Percentiles rank a stretch among this genome's conserved stretches.
These are phyloP conservation scores for Elysia chlorotica DNA, from an alignment of 1,140 invertebrate genomes.

Conservation along the genomic window DNA sequence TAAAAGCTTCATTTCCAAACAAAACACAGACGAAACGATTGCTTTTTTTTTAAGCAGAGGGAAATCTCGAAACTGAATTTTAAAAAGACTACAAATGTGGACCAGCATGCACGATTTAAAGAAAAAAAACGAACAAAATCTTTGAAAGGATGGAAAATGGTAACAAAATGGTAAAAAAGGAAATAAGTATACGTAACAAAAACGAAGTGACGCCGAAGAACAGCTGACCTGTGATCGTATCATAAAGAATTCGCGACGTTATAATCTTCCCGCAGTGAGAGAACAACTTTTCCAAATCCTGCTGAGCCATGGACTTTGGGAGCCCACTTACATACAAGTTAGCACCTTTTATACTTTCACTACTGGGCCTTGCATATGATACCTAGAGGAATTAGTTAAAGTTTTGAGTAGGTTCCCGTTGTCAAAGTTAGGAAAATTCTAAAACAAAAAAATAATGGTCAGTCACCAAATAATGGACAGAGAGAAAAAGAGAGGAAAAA, in stretches of 20 bases:
- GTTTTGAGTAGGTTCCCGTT: constrained; percentile 16
- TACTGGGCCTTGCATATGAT: constrained; percentile 96
- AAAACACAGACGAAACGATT: no score
- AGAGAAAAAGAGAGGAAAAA: no score
- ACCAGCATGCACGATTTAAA: constrained; percentile 6
- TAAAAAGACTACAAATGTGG: constrained; percentile 9
- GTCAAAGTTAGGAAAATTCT: not conserved
- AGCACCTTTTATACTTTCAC: constrained; percentile 99
- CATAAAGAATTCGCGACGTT: constrained; percentile 97
- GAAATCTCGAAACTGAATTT: not conserved
- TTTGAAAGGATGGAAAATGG: constrained; percentile 2
- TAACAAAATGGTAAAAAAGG: constrained; percentile 25
- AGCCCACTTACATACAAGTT: constrained; percentile 99
- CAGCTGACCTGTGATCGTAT: constrained; percentile 67
- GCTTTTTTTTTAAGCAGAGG: no score
- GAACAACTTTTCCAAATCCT: constrained; percentile 95
- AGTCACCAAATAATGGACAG: no score
- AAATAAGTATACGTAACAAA: constrained; percentile 13
- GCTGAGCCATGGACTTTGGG: constrained; percentile 97
- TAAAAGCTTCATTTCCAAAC: no score
- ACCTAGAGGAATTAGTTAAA: constrained; percentile 71
- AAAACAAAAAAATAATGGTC: not conserved
- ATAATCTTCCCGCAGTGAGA: constrained; percentile 97
- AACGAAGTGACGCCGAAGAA: constrained; percentile 26
- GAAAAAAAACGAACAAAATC: constrained; percentile 9